A percentile compares a stretch with the other conserved stretches of the same genome.
phyloP scores from a whole-genome alignment of 2,888 invertebrate genomes.

The Elgonia sp. region DNA sequence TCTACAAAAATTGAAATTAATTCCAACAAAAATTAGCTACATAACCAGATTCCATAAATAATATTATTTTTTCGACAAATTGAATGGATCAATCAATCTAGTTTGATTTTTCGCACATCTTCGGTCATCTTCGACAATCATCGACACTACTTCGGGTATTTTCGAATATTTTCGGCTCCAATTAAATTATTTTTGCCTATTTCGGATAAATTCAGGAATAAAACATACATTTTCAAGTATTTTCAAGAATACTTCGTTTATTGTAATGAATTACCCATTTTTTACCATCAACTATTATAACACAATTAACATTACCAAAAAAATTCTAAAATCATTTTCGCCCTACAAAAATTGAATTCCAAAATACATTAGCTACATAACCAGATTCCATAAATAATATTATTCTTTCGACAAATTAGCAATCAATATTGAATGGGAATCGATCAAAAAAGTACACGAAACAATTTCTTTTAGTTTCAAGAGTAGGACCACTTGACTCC shows the following conservation, averaged over 20 bases:
- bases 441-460: constrained; percentile 45
- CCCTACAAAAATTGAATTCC: neutral
- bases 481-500: constrained; percentile 38
- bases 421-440: constrained; percentile 49
- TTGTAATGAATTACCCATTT: no score
- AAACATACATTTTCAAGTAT: no score
- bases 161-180: no score
- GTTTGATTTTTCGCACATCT: no score
- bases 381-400: neutral
- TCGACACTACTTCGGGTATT: no score
- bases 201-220: no score
- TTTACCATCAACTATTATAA: no score
- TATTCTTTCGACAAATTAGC: constrained; percentile 52
- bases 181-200: no score
- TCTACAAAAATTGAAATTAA: neutral
- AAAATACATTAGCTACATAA: neutral
- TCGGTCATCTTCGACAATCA: no score
- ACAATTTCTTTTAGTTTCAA: constrained; percentile 64
- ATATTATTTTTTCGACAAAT: constrained; percentile 48
- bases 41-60: neutral
- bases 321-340: neutral
- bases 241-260: no score
- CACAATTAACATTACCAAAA: no score
- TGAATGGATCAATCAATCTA: constrained; percentile 56
- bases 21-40: neutral